These are phyloP conservation scores for Eupelmus urozonus DNA, from an alignment of 2,888 invertebrate species.

Conservation along the genomic window DNA sequence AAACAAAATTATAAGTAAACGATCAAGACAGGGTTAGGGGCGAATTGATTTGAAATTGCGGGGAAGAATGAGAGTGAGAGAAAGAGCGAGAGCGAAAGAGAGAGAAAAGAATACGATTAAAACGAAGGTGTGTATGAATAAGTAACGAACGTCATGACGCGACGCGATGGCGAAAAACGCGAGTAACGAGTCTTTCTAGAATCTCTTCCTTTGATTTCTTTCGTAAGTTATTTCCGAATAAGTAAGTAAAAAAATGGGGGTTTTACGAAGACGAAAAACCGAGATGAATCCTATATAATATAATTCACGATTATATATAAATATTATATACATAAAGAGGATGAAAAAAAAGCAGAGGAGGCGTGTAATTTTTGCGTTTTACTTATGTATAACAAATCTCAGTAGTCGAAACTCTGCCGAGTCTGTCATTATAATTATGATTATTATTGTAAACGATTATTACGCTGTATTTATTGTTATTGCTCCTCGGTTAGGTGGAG, in stretches of 20 bases:
- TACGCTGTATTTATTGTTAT: conserved; percentile 74
- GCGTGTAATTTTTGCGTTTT: conserved; percentile 62
- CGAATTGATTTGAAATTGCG: conserved; percentile 1
- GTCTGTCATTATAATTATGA: conserved; percentile 65
- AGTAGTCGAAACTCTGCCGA: conserved; percentile 60
- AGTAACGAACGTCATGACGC: neutral
- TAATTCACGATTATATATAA: conserved; percentile 60
- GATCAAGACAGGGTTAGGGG: conserved; percentile 35
- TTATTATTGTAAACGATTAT: conserved; percentile 74
- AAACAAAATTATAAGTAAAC: conserved; percentile 13
- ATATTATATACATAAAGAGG: conserved; percentile 64
- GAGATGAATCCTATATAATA: conserved; percentile 61
- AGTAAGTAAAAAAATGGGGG: conserved; percentile 36
- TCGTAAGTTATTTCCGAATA: conserved; percentile 46
- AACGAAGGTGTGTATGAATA: conserved; percentile 4
- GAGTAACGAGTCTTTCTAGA: conserved; percentile 54
- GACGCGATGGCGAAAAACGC: conserved; percentile 1
- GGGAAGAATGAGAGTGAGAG: neutral
- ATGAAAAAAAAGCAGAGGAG: conserved; percentile 42
- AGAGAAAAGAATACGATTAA: neutral
- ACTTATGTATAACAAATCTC: conserved; percentile 55
- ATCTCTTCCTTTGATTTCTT: conserved; percentile 54
- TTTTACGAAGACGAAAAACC: conserved; percentile 53
- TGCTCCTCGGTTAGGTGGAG: conserved; percentile 75
- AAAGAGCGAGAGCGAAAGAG: neutral